Evolutionary conservation across 2,113 vertebrate genomes (phyloP).

Genomic region (Triplophysa tibetana): DNA sequence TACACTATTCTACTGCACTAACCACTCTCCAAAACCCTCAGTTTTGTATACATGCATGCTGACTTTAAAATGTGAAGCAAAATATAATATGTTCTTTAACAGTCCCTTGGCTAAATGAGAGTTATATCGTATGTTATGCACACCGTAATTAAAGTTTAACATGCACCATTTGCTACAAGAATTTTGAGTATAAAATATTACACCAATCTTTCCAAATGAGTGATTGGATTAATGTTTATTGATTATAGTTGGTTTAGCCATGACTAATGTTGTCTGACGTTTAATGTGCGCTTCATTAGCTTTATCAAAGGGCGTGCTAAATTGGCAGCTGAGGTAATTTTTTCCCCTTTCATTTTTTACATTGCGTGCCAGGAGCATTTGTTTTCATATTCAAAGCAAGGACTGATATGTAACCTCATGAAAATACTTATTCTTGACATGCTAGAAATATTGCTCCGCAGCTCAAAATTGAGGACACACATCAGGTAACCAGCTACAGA

Average conservation of each 20-base stretch:
- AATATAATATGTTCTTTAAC: too few relatives aligned
- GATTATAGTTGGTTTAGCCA: too few relatives aligned
- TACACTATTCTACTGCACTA: neutral
- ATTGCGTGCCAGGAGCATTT: neutral
- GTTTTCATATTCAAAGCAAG: neutral
- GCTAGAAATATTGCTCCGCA: neutral
- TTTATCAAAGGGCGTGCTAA: neutral
- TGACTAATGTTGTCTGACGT: too few relatives aligned
- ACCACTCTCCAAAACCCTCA: slow-evolving; percentile 23
- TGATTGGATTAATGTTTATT: too few relatives aligned
- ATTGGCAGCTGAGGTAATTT: neutral
- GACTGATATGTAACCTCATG: neutral
- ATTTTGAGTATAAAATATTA: too few relatives aligned
- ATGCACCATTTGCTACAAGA: neutral
- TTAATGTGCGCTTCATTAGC: neutral
- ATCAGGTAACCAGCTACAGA: neutral
- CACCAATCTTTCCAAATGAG: too few relatives aligned
- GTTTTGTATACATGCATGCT: neutral
- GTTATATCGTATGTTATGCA: too few relatives aligned
- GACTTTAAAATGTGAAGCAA: too few relatives aligned
- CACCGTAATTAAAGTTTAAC: neutral
- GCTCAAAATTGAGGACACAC: neutral
- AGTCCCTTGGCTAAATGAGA: too few relatives aligned
- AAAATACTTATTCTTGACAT: neutral
- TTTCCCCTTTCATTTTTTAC: neutral